These are phyloP conservation scores for Anomalospiza imberbis DNA, from an alignment of 2,797 vertebrate genomes.

Conservation along the genomic window DNA sequence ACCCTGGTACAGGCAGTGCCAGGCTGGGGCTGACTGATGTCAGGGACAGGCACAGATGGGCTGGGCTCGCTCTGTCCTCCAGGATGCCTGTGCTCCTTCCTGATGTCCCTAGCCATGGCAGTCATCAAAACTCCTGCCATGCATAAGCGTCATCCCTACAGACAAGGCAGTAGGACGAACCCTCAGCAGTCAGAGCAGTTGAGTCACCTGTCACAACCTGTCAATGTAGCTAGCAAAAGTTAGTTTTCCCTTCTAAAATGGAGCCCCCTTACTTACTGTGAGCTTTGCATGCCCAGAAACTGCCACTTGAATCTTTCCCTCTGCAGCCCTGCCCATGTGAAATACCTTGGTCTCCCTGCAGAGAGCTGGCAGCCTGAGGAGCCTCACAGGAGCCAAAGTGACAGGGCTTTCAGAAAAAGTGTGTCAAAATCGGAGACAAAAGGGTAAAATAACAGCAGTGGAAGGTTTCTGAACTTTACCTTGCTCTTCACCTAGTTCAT, in stretches of 20 bases:
- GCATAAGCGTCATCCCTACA: rapidly evolving
- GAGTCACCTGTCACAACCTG: background rate
- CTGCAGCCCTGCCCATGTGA: background rate
- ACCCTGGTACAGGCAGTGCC: rapidly evolving
- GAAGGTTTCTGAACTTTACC: background rate
- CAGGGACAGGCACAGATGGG: rapidly evolving
- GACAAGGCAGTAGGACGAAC: background rate
- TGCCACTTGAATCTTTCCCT: background rate
- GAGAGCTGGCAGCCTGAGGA: background rate
- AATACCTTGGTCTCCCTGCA: background rate
- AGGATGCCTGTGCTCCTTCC: background rate
- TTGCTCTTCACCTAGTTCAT: background rate
- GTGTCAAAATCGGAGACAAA: background rate
- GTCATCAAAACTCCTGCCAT: background rate
- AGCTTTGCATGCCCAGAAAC: background rate
- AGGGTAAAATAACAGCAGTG: background rate
- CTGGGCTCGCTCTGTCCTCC: rapidly evolving
- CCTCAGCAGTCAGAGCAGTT: background rate
- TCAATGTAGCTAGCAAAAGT: background rate
- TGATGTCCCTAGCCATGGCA: too few relatives aligned
- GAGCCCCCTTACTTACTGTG: background rate
- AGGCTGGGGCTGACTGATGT: background rate
- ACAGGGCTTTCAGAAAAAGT: background rate
- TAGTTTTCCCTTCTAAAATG: background rate
- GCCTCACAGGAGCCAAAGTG: background rate